phyloP scores from a whole-genome alignment of 1,140 invertebrate species.

The Sarcophaga peregrina region DNA sequence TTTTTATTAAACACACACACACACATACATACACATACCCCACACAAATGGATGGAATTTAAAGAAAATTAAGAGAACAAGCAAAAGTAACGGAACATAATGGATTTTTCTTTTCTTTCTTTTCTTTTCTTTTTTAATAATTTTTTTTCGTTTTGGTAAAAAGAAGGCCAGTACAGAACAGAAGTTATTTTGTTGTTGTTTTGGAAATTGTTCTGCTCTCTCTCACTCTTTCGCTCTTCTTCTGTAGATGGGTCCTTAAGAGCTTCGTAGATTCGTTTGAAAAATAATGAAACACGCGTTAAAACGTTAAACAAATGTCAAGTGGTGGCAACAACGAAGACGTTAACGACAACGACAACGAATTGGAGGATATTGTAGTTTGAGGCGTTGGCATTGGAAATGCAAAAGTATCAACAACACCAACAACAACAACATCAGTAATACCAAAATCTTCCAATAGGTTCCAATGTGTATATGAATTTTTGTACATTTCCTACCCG shows the following conservation, averaged over 20 bases:
- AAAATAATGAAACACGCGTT: constrained; percentile 7
- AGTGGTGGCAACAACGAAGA: constrained; percentile 10
- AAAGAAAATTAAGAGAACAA: background rate
- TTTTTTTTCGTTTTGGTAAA: too few relatives aligned
- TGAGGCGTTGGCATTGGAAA: background rate
- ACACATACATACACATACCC: too few relatives aligned
- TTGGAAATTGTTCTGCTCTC: too few relatives aligned
- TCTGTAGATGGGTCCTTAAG: too few relatives aligned
- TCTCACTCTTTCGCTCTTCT: background rate
- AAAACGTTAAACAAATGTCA: background rate
- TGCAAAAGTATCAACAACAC: background rate
- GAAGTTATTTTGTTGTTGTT: too few relatives aligned
- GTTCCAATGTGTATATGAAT: background rate
- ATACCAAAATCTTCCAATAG: background rate
- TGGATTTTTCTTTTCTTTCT: too few relatives aligned
- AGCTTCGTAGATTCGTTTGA: background rate
- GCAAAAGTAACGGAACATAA: too few relatives aligned
- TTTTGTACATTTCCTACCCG: background rate
- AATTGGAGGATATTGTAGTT: background rate
- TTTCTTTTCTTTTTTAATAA: too few relatives aligned
- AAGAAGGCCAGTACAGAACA: background rate
- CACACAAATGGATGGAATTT: background rate
- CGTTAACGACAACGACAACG: background rate
- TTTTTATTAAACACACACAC: too few relatives aligned
- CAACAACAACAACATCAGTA: background rate